A percentile compares a stretch with the other conserved stretches of the same genome.
Conservation (phyloP, 2,113 vertebrate genomes). For the Neodontobutis hainanensis region DNA sequence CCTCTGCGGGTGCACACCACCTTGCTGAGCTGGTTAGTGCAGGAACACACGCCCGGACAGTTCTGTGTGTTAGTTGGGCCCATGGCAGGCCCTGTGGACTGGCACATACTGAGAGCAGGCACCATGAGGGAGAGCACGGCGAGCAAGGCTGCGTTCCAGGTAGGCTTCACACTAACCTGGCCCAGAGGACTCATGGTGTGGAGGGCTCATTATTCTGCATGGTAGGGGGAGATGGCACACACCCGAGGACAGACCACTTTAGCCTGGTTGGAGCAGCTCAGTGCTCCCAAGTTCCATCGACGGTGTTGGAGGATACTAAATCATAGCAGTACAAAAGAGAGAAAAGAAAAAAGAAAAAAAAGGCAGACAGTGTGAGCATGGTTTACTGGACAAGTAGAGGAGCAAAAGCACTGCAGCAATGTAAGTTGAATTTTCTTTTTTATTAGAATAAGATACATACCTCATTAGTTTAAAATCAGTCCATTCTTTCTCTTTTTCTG, state of each 20-base stretch:
- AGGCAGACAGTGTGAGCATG: slow-evolving; percentile 64
- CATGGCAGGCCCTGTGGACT: slow-evolving; percentile 72
- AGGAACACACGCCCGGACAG: slow-evolving; percentile 95
- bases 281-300: slow-evolving; percentile 89
- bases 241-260: slow-evolving; percentile 86
- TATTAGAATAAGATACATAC: slow-evolving; percentile 75
- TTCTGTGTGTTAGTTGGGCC: slow-evolving; percentile 87
- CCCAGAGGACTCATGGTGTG: slow-evolving; percentile 99
- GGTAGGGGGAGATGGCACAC: slow-evolving; percentile 87
- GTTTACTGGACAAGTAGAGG: slow-evolving; percentile 58
- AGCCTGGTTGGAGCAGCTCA: slow-evolving; percentile 89
- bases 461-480: slow-evolving; percentile 80
- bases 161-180: slow-evolving; percentile 96
- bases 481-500: slow-evolving; percentile 54
- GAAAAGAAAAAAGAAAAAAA: slow-evolving; percentile 26
- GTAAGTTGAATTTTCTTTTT: slow-evolving; percentile 42
- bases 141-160: slow-evolving; percentile 92
- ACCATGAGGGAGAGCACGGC: slow-evolving; percentile 91
- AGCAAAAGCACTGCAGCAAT: slow-evolving; percentile 58
- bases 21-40: slow-evolving; percentile 97
- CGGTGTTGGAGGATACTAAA: slow-evolving; percentile 74
- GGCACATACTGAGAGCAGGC: slow-evolving; percentile 88
- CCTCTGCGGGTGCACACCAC: slow-evolving; percentile 95
- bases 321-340: slow-evolving; percentile 53
- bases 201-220: slow-evolving; percentile 99